Evolutionary conservation across 2,113 vertebrate species (phyloP).

Genomic region (Arothron firmamentum): DNA sequence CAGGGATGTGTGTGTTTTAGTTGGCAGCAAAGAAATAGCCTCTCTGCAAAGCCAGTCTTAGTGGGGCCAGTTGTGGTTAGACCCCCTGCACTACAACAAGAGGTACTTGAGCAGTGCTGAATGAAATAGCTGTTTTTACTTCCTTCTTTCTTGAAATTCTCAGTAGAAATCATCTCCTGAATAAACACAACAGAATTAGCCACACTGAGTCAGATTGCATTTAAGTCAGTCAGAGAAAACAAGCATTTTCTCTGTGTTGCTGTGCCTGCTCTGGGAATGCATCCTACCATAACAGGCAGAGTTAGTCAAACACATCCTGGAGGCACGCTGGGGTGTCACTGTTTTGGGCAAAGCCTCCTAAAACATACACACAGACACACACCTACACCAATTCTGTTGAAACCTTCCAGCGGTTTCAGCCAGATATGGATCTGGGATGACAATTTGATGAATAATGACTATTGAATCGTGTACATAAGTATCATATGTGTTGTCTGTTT

Average conservation of each 20-base stretch:
- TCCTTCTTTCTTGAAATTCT: conserved; percentile 61
- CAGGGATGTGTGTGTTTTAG: conserved; percentile 76
- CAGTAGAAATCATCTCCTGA: conserved; percentile 84
- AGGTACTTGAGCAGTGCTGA: conserved; percentile 48
- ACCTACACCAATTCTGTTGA: conserved; percentile 12
- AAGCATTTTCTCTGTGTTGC: conserved; percentile 67
- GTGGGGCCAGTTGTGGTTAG: conserved; percentile 82
- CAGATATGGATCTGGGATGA: conserved; percentile 6
- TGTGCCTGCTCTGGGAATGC: conserved; percentile 64
- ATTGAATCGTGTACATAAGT: conserved; percentile 6
- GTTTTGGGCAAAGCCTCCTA: conserved; percentile 41
- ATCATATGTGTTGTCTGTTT: conserved; percentile 22
- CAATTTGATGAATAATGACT: conserved; percentile 14
- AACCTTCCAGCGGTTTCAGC: background rate
- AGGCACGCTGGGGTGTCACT: conserved; percentile 45
- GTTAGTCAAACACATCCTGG: conserved; percentile 69
- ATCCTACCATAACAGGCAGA: conserved; percentile 67
- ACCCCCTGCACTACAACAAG: conserved; percentile 40
- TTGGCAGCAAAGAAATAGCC: conserved; percentile 77
- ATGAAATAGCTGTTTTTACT: conserved; percentile 47
- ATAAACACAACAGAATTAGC: conserved; percentile 86
- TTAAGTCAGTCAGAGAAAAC: conserved; percentile 75
- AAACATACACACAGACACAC: conserved; percentile 9
- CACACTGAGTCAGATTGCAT: conserved; percentile 71
- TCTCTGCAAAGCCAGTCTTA: conserved; percentile 58